Conservation (phyloP, 2,888 invertebrate genomes). For the Pristionchus fissidentatus region DNA sequence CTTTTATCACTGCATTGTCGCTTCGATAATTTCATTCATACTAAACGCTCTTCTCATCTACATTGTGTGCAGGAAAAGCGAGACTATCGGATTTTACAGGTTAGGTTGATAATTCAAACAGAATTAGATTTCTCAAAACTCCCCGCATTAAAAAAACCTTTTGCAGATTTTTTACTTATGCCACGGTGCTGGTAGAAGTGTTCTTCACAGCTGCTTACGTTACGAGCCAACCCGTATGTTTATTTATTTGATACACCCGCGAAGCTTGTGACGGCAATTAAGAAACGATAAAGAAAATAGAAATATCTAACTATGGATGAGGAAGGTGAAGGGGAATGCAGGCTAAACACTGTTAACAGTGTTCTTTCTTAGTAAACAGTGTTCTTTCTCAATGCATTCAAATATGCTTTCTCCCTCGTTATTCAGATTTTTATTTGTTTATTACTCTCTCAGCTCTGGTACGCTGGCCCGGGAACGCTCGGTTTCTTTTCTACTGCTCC, state of each 20-base stretch:
- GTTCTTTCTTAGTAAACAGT: neutral
- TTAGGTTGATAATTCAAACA: neutral
- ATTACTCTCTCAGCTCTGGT: neutral
- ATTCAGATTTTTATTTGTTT: neutral
- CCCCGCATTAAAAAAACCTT: neutral
- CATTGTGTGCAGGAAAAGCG: neutral
- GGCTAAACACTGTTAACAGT: neutral
- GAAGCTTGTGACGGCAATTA: neutral
- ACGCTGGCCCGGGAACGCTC: neutral
- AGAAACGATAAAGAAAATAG: neutral
- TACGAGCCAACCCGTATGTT: neutral
- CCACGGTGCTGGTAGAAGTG: neutral
- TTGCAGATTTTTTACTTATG: neutral
- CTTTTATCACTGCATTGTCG: neutral
- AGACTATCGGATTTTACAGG: neutral
- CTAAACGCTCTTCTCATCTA: neutral
- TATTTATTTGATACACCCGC: neutral
- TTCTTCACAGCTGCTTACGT: neutral
- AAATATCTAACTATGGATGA: too few relatives aligned
- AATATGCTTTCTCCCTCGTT: neutral
- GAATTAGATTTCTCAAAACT: neutral
- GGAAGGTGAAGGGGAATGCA: neutral
- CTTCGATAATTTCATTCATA: neutral
- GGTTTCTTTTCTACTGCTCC: neutral
- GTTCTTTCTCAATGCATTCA: too few relatives aligned